Base-by-base conservation (phyloP, 1,140 invertebrate species). In the Saccostrea cuccullata region DNA sequence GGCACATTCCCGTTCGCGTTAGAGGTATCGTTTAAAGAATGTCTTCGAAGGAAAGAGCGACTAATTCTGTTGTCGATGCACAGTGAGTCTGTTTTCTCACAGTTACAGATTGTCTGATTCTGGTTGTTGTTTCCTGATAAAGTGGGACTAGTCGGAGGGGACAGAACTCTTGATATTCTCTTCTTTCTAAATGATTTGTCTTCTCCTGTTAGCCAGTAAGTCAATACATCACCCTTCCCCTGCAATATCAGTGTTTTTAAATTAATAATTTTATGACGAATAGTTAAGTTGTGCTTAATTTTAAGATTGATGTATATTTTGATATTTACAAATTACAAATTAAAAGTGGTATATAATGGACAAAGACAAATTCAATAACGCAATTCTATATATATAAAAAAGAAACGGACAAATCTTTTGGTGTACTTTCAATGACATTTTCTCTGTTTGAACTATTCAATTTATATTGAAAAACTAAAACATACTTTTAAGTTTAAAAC, bases 191-290 rank as follows among this genome's bases (percentile, higher is more conserved):
- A 89, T n/a, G 86, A 47, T 40, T 88, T 89, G 86, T 98, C 97
- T 93, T 98, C 97, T 0, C 97, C 97, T 13, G 97, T 94, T 47
- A 99, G 93, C 97, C 98, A 99, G 94, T 97, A 98, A 1, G 98
- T 98, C 77, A 97, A 93, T 91, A 97, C 96, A 55, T 98, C 96
- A 55, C 98, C 98, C 95, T 98, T 98, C 15, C 98, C 98, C 94
- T 94, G 85, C 26, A 91, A 90, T n/a, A 30, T 26, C 87, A 88
- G 77, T 82, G 56, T 26, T 82, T n/a, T 87, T 58, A 86, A 5
- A 86, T 64, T 64, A 8, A 47, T 2, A 47, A 2, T 47, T 6
- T 47, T 9, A 47, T 47, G 47, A 6, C 6, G 47, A 47, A 47
- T 9, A 47, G 5, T 47, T 6, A 9, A 47, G 47, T 47, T 47